Evolutionary conservation across 2,888 invertebrate species (phyloP), one percentile per base, ranked within the genome.

Genomic region (Steromphala cineraria): DNA sequence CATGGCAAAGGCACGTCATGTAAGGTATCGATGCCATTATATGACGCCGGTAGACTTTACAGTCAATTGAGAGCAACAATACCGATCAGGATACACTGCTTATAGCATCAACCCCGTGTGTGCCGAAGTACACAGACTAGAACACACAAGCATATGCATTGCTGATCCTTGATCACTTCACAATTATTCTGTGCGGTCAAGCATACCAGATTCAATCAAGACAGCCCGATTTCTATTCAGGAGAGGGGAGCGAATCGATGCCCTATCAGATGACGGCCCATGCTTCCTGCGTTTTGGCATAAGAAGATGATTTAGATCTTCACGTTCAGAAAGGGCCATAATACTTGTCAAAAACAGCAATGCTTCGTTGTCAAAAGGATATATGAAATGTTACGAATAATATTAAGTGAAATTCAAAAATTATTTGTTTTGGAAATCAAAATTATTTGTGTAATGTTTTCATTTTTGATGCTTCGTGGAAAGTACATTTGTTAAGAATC

Each of bases 181-280:
- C 71, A 71, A 71, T 71, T 71, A 71, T 71, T 36, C 71, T 71
- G 71, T 71, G 31, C 36, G 36, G 71, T 71, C 71, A 71, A 36
- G 71, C 71, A 36, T 36, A 71, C 15, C 15, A 71, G 71, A 71
- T 71, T 71, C 71, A 71, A 71, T 71, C 71, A 71, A 71, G 71
- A 71, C 28, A 40, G 19, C 36, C 71, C 40, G 71, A 31, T 71
- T 71, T 31, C 71, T 71, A 71, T 71, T 71, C 71, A 71, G 36
- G 19, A 71, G 36, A 71, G 71, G 71, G 71, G 36, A 71, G 36
- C 3, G 40, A 71, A 71, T 71, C 71, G 71, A 71, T 71, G 71
- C 15, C n/a, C 31, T 71, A 36, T 71, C 36, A 71, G 71, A 15
- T 36, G 24, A 46, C 46, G 46, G 46, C 10, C 46, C 10, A 46